Base-by-base conservation (phyloP, 2,113 vertebrate genomes). In the Phyllopteryx taeniolatus region DNA sequence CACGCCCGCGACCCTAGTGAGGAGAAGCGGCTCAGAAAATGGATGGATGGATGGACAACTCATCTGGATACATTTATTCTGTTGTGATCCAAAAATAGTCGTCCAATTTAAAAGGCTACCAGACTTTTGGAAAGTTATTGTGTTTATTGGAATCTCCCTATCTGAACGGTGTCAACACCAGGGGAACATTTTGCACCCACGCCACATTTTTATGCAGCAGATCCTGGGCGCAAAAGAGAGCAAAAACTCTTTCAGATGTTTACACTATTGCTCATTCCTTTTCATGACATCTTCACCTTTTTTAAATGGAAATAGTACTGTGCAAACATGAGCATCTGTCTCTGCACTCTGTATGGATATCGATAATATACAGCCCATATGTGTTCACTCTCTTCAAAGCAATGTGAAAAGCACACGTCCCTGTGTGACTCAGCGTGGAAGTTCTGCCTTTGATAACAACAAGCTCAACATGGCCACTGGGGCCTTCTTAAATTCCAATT, bases 401-500 rank as follows among this genome's bases (percentile, higher is more conserved):
- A 47, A 83, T 80, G 66, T 71, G 39, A 69, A 56, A 81, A 71
- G 39, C 54, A 20, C 20, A 68, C 31, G 42, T 68, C 76, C 81
- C 44, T 53, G 62, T 76, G 65, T 71, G 70, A 60, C 73, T 81
- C 42, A 66, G 49, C 76, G 71, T 71, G 47, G 53, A 43, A 42
- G 13, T 69, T 63, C 54, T 79, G 67, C 69, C 63, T 65, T 51
- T 57, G 49, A 80, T 67, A 67, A 67, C 67, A 79, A 43, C 63
- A 68, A 56, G 62, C 35, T 69, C 77, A 82, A 77, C 76, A 66
- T 71, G 79, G 60, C 67, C 67, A 68, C 44, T 66, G 72, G 47
- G 76, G 72, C 62, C 54, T 6, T 63, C 83, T 84, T 82, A 68
- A 81, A 82, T 86, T 86, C 57, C 70, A 82, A 86, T 85, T 81